Evolutionary conservation across 1,140 invertebrate genomes (phyloP).

Genomic region (Melitaea cinxia): DNA sequence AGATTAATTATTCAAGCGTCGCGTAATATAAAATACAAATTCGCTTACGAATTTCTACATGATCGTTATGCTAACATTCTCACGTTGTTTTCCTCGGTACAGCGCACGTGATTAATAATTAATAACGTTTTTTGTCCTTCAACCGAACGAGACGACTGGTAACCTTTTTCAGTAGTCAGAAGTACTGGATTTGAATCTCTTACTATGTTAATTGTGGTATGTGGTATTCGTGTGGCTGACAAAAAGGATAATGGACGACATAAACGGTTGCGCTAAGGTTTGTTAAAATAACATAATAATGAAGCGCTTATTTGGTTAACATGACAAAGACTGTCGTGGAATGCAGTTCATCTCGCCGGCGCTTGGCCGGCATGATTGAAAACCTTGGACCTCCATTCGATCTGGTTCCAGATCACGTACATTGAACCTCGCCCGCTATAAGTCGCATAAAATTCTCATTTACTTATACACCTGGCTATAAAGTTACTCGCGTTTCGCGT

Average conservation of each 20-base stretch:
- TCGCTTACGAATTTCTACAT: constrained; percentile 1
- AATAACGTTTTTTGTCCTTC: background rate
- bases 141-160: background rate
- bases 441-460: background rate
- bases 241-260: constrained; percentile 27
- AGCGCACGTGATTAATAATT: constrained; percentile 1
- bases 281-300: constrained; percentile 74
- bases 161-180: background rate
- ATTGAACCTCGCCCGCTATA: constrained; percentile 37
- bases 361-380: constrained; percentile 42
- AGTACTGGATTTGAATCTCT: constrained; percentile 5
- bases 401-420: constrained; percentile 60
- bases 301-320: constrained; percentile 67
- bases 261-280: constrained; percentile 51
- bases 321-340: constrained; percentile 65
- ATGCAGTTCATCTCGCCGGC: constrained; percentile 46
- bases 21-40: background rate
- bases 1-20: too few species aligned
- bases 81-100: background rate
- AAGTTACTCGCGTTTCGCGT: background rate
- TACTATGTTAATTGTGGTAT: constrained; percentile 13
- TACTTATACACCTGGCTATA: constrained; percentile 17
- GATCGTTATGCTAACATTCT: constrained; percentile 2
- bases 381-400: constrained; percentile 58
- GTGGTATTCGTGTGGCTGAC: constrained; percentile 9